Conservation (phyloP, 2,888 invertebrate species). For the Carabus problematicus region DNA sequence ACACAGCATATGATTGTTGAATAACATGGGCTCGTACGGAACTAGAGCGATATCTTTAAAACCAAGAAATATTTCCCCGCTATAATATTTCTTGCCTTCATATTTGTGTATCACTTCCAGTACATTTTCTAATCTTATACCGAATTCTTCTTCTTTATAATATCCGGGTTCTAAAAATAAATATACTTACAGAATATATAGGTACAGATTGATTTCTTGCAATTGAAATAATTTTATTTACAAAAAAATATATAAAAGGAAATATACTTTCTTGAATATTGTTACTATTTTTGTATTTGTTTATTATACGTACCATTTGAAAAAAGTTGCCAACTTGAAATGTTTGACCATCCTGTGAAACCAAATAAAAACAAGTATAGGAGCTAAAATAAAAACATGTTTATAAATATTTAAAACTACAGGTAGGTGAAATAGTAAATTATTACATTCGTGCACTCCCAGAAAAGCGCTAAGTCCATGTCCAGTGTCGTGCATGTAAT, state of each 20-base stretch:
- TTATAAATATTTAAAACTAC: constrained; percentile 18
- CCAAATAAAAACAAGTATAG: constrained; percentile 74
- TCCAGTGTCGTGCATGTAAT: constrained; percentile 91
- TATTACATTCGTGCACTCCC: constrained; percentile 80
- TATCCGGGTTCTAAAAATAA: constrained; percentile 80
- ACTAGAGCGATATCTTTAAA: constrained; percentile 86
- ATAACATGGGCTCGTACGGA: constrained; percentile 86
- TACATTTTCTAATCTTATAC: constrained; percentile 86
- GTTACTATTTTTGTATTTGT: too few relatives aligned
- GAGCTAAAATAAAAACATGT: constrained; percentile 66
- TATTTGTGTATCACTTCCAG: constrained; percentile 70
- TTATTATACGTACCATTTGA: constrained; percentile 66
- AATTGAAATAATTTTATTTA: too few relatives aligned
- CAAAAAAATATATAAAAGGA: too few relatives aligned
- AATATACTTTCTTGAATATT: too few relatives aligned
- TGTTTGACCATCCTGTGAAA: constrained; percentile 64
- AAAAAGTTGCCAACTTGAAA: constrained; percentile 80
- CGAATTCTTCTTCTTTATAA: constrained; percentile 85
- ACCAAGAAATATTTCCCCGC: constrained; percentile 68
- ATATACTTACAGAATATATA: not conserved
- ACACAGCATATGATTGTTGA: constrained; percentile 78
- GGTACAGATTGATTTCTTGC: not conserved
- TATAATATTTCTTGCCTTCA: constrained; percentile 59
- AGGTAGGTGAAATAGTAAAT: not conserved
- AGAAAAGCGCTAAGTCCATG: constrained; percentile 89